phyloP scores from a whole-genome alignment of 2,888 invertebrate species.

The Drosophila siamana region DNA sequence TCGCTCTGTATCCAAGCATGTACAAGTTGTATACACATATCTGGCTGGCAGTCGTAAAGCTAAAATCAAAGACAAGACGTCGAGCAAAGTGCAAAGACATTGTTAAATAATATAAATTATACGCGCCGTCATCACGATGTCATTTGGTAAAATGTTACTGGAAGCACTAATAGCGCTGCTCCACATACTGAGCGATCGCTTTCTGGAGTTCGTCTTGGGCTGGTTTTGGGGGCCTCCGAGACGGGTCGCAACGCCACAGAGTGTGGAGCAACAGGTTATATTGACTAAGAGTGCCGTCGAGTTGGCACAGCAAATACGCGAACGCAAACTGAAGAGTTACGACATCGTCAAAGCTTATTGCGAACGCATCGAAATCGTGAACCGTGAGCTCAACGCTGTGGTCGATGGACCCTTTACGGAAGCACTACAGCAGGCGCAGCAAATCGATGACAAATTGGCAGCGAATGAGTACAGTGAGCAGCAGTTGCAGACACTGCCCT shows the following conservation, averaged over 20 bases:
- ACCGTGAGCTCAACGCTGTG: constrained; percentile 92
- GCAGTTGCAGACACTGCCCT: constrained; percentile 90
- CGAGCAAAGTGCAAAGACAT: constrained; percentile 36
- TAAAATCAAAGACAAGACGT: constrained; percentile 2
- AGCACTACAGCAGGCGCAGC: constrained; percentile 91
- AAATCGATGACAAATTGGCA: constrained; percentile 89
- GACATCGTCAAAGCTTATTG: constrained; percentile 91
- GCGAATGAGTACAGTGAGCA: constrained; percentile 87
- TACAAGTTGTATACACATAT: neutral
- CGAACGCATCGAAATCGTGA: constrained; percentile 90
- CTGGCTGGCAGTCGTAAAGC: neutral
- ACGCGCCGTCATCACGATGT: constrained; percentile 53
- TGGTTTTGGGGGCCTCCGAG: constrained; percentile 80
- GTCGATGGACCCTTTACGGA: constrained; percentile 92
- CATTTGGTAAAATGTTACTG: constrained; percentile 64
- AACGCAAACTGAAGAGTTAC: constrained; percentile 88
- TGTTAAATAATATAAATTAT: neutral
- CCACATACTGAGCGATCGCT: constrained; percentile 75
- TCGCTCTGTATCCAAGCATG: neutral
- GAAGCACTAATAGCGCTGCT: constrained; percentile 68
- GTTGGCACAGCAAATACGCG: constrained; percentile 89
- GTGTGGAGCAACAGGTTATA: constrained; percentile 69
- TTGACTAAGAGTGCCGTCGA: constrained; percentile 89
- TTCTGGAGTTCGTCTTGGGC: constrained; percentile 80
- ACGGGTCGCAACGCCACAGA: constrained; percentile 70